A percentile compares a stretch with the other conserved stretches of the same genome.
Evolutionary conservation across 2,113 vertebrate species (phyloP).

Genomic region (Paraplagusia blochii): DNA sequence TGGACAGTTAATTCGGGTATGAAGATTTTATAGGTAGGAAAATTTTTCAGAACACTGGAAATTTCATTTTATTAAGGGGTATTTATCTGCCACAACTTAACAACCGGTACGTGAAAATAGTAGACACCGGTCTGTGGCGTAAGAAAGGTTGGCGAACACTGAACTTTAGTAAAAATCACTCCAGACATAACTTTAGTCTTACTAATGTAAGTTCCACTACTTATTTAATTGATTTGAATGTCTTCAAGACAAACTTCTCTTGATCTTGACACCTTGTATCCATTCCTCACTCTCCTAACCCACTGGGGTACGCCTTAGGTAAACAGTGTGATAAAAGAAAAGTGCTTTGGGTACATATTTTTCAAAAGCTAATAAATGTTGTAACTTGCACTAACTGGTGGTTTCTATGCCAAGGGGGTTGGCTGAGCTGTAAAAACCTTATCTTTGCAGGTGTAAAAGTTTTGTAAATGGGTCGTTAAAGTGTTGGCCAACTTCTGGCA

Average conservation of each 20-base stretch:
- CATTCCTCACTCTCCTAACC: constrained; percentile 16
- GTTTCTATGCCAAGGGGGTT: constrained; percentile 44
- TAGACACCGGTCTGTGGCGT: too few species aligned
- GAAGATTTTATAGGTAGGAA: too few species aligned
- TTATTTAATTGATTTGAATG: too few species aligned
- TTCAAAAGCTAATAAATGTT: constrained; percentile 58
- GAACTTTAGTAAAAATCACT: too few species aligned
- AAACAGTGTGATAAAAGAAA: constrained; percentile 62
- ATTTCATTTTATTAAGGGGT: too few species aligned
- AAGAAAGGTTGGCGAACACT: too few species aligned
- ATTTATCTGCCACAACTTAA: too few species aligned
- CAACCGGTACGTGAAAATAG: too few species aligned
- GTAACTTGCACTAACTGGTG: constrained; percentile 53
- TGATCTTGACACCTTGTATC: constrained; percentile 46
- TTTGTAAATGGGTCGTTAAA: constrained; percentile 75
- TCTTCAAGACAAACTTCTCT: constrained; percentile 32
- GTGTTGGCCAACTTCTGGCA: constrained; percentile 63
- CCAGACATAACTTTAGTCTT: too few species aligned
- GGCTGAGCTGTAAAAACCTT: constrained; percentile 63
- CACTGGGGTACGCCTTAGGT: constrained; percentile 54
- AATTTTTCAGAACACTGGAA: too few species aligned
- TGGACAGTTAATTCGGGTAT: too few species aligned
- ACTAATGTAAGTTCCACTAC: too few species aligned
- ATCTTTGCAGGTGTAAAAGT: constrained; percentile 73
- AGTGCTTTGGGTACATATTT: constrained; percentile 58